A percentile compares a stretch with the other conserved stretches of the same genome.
These are phyloP conservation scores for Oreochromis spilurus DNA, from an alignment of 2,113 vertebrate species.

Conservation along the genomic window DNA sequence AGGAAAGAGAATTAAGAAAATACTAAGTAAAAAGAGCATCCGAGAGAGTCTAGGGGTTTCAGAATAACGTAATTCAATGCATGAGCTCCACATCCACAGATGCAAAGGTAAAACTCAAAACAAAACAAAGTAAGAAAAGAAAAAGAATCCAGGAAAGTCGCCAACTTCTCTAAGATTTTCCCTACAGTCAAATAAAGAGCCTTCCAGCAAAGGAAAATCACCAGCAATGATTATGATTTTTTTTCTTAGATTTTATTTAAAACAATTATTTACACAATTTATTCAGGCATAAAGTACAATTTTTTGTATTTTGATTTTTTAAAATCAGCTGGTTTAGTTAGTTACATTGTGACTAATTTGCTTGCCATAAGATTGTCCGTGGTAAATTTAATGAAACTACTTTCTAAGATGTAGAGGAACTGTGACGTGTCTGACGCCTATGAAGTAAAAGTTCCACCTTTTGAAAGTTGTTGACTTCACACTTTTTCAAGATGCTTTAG, in stretches of 20 bases:
- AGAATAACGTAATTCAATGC: background rate
- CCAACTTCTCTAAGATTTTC: background rate
- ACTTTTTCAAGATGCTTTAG: background rate
- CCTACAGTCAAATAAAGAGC: background rate
- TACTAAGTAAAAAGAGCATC: background rate
- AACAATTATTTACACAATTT: background rate
- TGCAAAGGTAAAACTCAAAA: background rate
- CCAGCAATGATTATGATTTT: background rate
- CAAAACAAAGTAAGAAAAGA: background rate
- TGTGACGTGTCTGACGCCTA: background rate
- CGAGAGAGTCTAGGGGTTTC: background rate
- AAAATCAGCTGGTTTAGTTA: background rate
- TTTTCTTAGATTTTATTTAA: background rate
- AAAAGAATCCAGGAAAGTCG: background rate
- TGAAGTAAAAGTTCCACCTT: background rate
- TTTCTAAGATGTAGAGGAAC: background rate
- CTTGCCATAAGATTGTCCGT: background rate
- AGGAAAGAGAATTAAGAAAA: background rate
- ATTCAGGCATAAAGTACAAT: background rate
- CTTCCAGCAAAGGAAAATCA: background rate
- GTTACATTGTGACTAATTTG: background rate
- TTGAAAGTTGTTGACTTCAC: background rate
- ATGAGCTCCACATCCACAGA: background rate
- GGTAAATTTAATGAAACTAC: background rate
- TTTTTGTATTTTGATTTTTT: background rate